These are phyloP conservation scores for Rhorus exstirpatorius DNA, from an alignment of 2,888 invertebrate genomes.

Conservation along the genomic window DNA sequence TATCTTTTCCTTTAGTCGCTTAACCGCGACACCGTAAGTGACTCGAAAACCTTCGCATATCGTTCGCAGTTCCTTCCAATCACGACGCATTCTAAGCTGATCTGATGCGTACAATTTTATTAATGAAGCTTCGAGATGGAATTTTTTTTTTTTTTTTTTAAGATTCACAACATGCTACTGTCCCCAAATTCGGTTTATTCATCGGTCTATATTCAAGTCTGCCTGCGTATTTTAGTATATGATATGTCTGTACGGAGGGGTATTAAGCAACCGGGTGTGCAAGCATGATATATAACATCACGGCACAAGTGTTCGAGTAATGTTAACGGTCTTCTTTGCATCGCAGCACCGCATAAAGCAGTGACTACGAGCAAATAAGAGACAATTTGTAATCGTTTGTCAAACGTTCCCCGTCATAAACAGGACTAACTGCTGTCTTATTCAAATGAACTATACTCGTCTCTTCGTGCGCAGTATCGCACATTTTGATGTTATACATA, in stretches of 20 bases:
- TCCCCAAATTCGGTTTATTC: too few relatives aligned
- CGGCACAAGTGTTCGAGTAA: constrained; percentile 1
- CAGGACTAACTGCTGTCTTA: constrained; percentile 84
- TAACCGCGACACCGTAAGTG: constrained; percentile 38
- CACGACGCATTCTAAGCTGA: constrained; percentile 1
- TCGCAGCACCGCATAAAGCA: constrained; percentile 3
- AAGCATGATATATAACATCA: constrained; percentile 1
- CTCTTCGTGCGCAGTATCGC: constrained; percentile 69
- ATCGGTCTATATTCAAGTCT: too few relatives aligned
- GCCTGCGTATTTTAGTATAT: too few relatives aligned
- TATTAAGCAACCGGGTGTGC: constrained; percentile 9
- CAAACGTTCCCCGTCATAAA: constrained; percentile 82
- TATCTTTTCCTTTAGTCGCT: constrained; percentile 28
- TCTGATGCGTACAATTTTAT: constrained; percentile 1
- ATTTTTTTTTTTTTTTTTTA: too few relatives aligned
- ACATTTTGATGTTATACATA: constrained; percentile 40
- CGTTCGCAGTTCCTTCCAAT: constrained; percentile 31
- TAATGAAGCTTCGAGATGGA: too few relatives aligned
- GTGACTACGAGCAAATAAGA: constrained; percentile 52
- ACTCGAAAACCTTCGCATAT: constrained; percentile 41
- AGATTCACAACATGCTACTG: too few relatives aligned
- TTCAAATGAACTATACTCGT: constrained; percentile 81
- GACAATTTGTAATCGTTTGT: constrained; percentile 85
- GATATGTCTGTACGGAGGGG: neutral
- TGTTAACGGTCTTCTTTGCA: constrained; percentile 27